Conservation (phyloP, 2,888 invertebrate genomes). For the Oxystoma pomonae region DNA sequence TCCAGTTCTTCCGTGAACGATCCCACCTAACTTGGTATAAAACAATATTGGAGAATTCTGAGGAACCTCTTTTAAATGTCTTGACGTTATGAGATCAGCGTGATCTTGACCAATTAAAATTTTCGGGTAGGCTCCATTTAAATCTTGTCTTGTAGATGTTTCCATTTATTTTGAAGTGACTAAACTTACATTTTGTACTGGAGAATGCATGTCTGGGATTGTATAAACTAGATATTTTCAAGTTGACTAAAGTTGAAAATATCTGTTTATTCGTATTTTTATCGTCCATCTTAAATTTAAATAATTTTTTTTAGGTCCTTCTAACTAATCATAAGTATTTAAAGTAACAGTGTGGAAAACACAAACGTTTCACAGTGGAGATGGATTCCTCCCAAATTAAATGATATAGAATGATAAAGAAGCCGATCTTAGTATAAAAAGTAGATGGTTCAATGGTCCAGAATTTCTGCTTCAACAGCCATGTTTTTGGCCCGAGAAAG, state of each 20-base stretch:
- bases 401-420: too few relatives aligned
- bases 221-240: background rate
- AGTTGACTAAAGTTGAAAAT: too few relatives aligned
- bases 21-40: background rate
- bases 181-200: background rate
- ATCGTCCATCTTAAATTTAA: background rate
- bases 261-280: background rate
- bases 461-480: too few relatives aligned
- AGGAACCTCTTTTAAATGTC: background rate
- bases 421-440: too few relatives aligned
- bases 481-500: too few relatives aligned
- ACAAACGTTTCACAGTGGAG: too few relatives aligned
- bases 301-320: background rate
- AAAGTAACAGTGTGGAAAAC: too few relatives aligned
- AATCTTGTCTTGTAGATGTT: background rate
- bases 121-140: background rate
- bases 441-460: too few relatives aligned
- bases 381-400: too few relatives aligned
- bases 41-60: background rate
- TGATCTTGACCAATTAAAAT: background rate
- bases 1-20: background rate
- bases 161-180: background rate
- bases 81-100: background rate
- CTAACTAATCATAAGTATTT: too few relatives aligned
- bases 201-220: background rate